phyloP scores from a whole-genome alignment of 2,797 vertebrate genomes.

The Typhlichthys subterraneus region DNA sequence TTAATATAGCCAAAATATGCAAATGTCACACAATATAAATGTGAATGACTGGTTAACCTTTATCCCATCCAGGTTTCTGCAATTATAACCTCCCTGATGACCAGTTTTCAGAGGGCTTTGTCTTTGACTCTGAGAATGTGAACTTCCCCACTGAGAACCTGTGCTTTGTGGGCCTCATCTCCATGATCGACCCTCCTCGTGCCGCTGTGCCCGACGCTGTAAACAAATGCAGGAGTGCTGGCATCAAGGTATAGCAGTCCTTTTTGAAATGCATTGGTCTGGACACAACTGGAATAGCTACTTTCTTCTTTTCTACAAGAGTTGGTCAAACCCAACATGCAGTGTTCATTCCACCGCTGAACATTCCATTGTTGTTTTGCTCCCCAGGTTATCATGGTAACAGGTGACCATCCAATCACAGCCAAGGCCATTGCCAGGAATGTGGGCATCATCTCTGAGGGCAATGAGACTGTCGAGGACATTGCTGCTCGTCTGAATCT shows the following conservation, averaged over 20 bases:
- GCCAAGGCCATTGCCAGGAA: constrained; percentile 97
- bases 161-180: constrained; percentile 88
- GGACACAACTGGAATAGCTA: too few species aligned
- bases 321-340: not conserved
- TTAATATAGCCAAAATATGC: too few species aligned
- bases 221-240: constrained; percentile 87
- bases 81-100: constrained; percentile 83
- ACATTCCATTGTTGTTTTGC: too few species aligned
- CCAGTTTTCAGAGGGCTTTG: constrained; percentile 84
- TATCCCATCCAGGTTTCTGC: constrained; percentile 79
- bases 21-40: not conserved
- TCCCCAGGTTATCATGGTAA: constrained; percentile 95
- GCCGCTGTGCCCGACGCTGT: constrained; percentile 88
- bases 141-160: constrained; percentile 87
- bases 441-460: constrained; percentile 96
- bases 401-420: constrained; percentile 97
- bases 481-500: constrained; percentile 95
- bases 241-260: constrained; percentile 80
- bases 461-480: constrained; percentile 94
- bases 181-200: constrained; percentile 89
- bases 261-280: too few species aligned
- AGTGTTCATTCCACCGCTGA: too few species aligned
- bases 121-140: constrained; percentile 83
- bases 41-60: not conserved
- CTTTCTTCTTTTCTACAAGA: not conserved